Evolutionary conservation across 1,140 invertebrate species (phyloP), one percentile per base, ranked within the genome.

Genomic region (Babylonia areolata): DNA sequence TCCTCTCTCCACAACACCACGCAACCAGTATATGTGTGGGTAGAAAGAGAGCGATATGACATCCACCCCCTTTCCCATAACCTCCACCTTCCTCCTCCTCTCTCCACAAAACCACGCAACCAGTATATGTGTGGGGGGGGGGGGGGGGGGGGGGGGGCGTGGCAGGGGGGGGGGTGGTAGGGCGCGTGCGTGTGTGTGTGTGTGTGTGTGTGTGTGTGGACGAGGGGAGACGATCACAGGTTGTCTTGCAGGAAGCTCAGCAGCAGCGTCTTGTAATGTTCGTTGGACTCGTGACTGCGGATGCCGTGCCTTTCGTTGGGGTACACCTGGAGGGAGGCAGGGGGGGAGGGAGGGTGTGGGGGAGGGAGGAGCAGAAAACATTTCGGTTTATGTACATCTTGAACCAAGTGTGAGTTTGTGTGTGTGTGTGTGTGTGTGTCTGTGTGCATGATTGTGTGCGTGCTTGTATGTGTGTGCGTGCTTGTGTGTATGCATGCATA

Each of bases 281-380:
- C 98, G 92, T 97, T 98, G 40, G 98, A 97, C 94, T 99, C 97
- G 90, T 98, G 95, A 92, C 97, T 97, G 69, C 98, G 95, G 54
- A 99, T 95, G 84, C 98, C 99, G 93, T 99, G 98, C 88, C 98
- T 95, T 94, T 99, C 98, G 87, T 97, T 97, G 0, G 98, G 98
- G 94, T 99, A 99, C 51, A 99, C 96, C 96, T 96, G 46, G 9
- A 9, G 17, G 46, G 46, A n/a, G n/a, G n/a, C n/a, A 20, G 20
- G 51, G 51, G 51, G 51, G n/a, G n/a, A n/a, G n/a, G n/a, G n/a
- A n/a, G n/a, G n/a, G n/a, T n/a, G n/a, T n/a, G n/a, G n/a, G n/a
- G 51, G 20, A 54, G 51, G 9, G 20, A 54, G 20, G 15, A 69
- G 20, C 5, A 69, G 58, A 69, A 69, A 6, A 17, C 46, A 51